phyloP scores from a whole-genome alignment of 2,797 vertebrate species.

The Simalia tracyae region DNA sequence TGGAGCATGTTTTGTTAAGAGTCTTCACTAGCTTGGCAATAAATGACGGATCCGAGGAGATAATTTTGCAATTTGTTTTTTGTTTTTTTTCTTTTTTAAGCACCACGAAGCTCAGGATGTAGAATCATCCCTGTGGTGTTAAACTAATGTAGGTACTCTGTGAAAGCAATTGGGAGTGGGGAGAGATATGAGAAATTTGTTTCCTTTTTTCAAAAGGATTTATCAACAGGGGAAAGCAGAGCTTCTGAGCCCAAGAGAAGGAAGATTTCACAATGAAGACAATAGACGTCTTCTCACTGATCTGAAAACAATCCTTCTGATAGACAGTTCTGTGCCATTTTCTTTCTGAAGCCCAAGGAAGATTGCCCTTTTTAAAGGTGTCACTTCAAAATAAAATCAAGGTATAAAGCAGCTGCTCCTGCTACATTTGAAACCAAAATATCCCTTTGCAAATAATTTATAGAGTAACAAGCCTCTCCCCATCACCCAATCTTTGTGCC shows the following conservation, averaged over 20 bases:
- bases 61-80: constrained; percentile 3
- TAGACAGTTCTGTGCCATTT: not conserved
- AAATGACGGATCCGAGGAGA: not conserved
- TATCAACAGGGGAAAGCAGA: not conserved
- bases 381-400: not conserved
- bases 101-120: not conserved
- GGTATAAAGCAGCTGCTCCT: not conserved
- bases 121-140: not conserved
- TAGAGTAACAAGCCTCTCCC: not conserved
- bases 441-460: not conserved
- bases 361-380: not conserved
- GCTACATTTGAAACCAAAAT: not conserved
- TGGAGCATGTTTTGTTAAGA: not conserved
- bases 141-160: not conserved
- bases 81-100: not conserved
- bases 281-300: not conserved
- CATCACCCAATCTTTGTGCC: not conserved
- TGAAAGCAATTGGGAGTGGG: no score
- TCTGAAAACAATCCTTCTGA: not conserved
- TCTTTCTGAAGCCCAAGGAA: not conserved
- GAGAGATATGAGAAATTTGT: not conserved
- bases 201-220: constrained; percentile 12
- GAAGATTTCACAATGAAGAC: not conserved
- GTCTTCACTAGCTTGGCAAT: not conserved
- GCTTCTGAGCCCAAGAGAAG: not conserved